Conservation (phyloP, 2,113 vertebrate species). For the Australoheros scitulus region DNA sequence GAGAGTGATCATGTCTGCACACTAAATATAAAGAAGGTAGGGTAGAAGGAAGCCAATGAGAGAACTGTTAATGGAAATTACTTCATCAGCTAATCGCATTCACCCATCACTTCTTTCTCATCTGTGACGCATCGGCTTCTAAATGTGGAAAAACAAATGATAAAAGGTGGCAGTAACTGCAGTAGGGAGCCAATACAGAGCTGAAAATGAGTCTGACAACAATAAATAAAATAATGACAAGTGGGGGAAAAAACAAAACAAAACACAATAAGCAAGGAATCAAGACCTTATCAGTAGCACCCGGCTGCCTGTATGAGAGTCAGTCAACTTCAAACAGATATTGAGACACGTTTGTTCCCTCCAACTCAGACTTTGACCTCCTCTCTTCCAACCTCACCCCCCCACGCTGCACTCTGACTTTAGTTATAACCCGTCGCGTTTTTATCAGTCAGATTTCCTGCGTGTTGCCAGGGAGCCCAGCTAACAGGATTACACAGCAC, state of each 20-base stretch:
- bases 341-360: background rate
- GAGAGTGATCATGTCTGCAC: background rate
- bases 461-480: background rate
- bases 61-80: background rate
- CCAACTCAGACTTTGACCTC: conserved; percentile 57
- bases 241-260: background rate
- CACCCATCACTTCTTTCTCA: background rate
- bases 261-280: background rate
- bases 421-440: background rate
- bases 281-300: background rate
- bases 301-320: conserved; percentile 20
- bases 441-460: conserved; percentile 21
- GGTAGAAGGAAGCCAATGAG: background rate
- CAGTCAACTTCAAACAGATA: background rate
- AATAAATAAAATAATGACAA: background rate
- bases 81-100: background rate
- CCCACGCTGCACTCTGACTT: background rate
- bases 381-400: conserved; percentile 39
- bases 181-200: background rate
- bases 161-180: conserved; percentile 5
- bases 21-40: background rate
- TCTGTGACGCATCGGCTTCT: background rate
- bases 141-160: background rate
- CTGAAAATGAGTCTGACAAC: background rate
- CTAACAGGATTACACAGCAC: conserved; percentile 42